Conservation (phyloP, 35 echinoderm and acorn worm genomes). For the Apostichopus californicus region DNA sequence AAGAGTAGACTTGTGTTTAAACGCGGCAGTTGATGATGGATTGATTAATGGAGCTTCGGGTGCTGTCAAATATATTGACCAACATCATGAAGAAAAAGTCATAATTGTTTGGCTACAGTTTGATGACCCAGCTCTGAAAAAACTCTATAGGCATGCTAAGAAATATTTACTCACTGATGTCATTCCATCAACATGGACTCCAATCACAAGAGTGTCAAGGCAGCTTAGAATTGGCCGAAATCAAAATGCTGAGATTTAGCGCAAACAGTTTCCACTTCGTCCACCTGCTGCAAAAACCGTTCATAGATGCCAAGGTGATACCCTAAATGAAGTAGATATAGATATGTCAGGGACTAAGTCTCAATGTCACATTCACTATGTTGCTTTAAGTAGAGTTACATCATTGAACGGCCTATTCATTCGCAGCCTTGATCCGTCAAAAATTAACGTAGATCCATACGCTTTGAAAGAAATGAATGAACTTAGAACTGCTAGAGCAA, state of each 20-base stretch:
- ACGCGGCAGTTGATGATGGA: slow-evolving; percentile 52
- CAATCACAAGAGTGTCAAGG: background rate
- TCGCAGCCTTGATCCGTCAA: background rate
- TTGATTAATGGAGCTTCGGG: slow-evolving; percentile 52
- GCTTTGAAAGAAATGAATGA: slow-evolving; percentile 24
- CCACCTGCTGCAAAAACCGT: slow-evolving; percentile 52
- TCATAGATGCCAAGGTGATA: slow-evolving; percentile 58
- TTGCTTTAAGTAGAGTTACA: slow-evolving; percentile 50
- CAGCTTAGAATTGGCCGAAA: slow-evolving; percentile 25
- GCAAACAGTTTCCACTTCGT: slow-evolving; percentile 46
- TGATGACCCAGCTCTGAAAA: background rate
- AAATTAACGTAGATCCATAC: background rate
- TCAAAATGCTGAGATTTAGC: background rate
- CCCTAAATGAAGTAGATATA: slow-evolving; percentile 34
- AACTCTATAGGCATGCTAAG: no score
- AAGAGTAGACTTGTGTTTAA: background rate
- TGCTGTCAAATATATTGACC: background rate
- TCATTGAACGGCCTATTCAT: slow-evolving; percentile 23
- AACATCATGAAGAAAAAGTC: background rate
- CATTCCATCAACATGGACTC: background rate
- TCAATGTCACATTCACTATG: slow-evolving; percentile 15
- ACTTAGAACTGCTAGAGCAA: background rate
- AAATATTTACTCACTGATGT: no score
- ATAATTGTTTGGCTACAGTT: slow-evolving; percentile 42
- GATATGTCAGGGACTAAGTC: slow-evolving; percentile 23